These are phyloP conservation scores for Lophochroa leadbeateri DNA, from an alignment of 2,113 vertebrate species.

Conservation along the genomic window DNA sequence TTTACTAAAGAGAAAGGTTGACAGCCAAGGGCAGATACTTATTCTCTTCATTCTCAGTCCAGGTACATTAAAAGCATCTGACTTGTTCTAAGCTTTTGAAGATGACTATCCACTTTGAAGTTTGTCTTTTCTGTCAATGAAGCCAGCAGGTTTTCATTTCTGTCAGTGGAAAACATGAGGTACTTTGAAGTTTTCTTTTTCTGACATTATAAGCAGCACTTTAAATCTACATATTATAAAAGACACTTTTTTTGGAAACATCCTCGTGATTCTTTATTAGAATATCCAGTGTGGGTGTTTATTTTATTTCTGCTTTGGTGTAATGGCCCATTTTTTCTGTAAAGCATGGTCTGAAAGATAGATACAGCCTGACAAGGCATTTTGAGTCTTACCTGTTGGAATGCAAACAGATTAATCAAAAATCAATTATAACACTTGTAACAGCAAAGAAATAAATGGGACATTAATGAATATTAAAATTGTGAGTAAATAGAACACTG, in stretches of 20 bases:
- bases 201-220: not conserved
- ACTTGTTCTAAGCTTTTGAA: conserved; percentile 4
- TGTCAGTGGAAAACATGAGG: not conserved
- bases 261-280: not conserved
- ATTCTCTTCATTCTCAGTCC: not conserved
- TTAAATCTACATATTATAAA: not conserved
- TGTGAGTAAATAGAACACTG: not conserved
- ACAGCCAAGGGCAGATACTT: not conserved
- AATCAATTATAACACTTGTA: not conserved
- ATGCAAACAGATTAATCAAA: not conserved
- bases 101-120: conserved; percentile 32
- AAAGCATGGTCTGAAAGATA: not conserved
- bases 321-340: not conserved
- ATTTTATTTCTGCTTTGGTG: not conserved
- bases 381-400: not conserved
- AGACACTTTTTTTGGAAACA: too few relatives aligned
- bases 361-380: not conserved
- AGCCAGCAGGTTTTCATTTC: not conserved
- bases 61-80: not conserved
- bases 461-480: not conserved
- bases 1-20: not conserved
- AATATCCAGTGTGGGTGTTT: not conserved
- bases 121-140: not conserved
- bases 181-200: conserved; percentile 33
- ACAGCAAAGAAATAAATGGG: not conserved